Percentiles rank a stretch among this genome's conserved stretches.
Conservation (phyloP, 2,888 invertebrate species). For the Acrobasis suavella region DNA sequence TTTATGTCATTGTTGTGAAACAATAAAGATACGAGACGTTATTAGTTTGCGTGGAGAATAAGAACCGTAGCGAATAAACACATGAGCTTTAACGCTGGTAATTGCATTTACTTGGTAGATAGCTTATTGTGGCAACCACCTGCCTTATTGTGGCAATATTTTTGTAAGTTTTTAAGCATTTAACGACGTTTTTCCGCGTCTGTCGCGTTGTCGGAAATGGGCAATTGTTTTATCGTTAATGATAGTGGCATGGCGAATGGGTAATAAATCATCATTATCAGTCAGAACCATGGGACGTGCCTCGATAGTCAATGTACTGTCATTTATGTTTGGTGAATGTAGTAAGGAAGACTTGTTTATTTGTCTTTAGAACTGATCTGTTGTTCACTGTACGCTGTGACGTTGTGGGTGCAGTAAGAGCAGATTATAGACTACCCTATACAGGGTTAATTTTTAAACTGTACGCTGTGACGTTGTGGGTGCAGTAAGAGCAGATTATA, state of each 20-base stretch:
- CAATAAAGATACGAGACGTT: neutral
- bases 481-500: too few relatives aligned
- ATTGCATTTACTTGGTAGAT: slow-evolving; percentile 13
- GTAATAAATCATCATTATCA: slow-evolving; percentile 15
- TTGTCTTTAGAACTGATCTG: neutral
- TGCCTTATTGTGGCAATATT: slow-evolving; percentile 12
- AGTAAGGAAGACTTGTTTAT: neutral
- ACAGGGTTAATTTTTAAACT: too few relatives aligned
- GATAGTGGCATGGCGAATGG: slow-evolving; percentile 12
- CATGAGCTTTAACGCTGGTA: neutral
- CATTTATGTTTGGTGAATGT: neutral
- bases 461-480: neutral
- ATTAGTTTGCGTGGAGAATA: neutral
- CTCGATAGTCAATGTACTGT: too few relatives aligned
- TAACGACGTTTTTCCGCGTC: slow-evolving; percentile 14
- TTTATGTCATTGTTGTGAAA: too few relatives aligned
- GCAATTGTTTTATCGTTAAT: slow-evolving; percentile 10
- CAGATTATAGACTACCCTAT: too few relatives aligned
- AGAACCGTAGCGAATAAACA: neutral
- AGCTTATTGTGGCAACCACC: slow-evolving; percentile 10
- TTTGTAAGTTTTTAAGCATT: slow-evolving; percentile 17
- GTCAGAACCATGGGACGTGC: neutral
- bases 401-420: neutral
- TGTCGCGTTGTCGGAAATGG: slow-evolving; percentile 13
- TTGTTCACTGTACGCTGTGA: neutral